Base-by-base conservation (phyloP, 2,797 vertebrate species). In the Oreochromis grahami region DNA sequence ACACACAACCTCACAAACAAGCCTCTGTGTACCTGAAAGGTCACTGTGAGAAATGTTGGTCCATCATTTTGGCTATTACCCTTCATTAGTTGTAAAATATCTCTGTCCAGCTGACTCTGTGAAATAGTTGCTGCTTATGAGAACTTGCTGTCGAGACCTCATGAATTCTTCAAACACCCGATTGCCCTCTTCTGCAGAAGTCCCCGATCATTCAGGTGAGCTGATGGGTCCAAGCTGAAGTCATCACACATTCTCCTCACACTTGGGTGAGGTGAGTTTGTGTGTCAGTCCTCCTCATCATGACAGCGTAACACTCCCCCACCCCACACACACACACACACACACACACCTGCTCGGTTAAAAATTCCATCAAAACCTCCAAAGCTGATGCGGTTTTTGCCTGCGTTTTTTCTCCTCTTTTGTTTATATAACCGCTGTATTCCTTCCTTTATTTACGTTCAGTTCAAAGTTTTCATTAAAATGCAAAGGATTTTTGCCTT, bases 401-500 rank as follows among this genome's bases (percentile, higher is more conserved):
- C 43, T 78, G 36, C 6, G 38, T 55, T 70, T 83, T 85, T 85
- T 91, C 14, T 26, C 14, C 80, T 38, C 32, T 51, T 80, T 84
- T 89, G 87, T 93, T 93, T 89, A 84, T 82, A 76, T 85, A 21
- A 21, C 29, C 4, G 19, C 55, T 70, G 50, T 82, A 9, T 85
- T 89, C 45, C 24, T 81, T 80, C 81, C 79, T 90, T 94, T 94
- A 90, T 95, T 94, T 93, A 92, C 87, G 80, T 93, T 91, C 90
- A 86, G 89, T 91, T 92, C 90, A 86, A 91, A 88, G 87, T 93
- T 94, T 94, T 94, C 92, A 96, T 96, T 96, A 94, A 96, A 96
- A 96, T 96, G 95, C 95, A 95, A 96, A 95, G 88, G 86, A 74
- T 89, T 93, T 91, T 87, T 76, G 74, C 68, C 51, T 76, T 84